Evolutionary conservation across 2,888 invertebrate genomes (phyloP).

Genomic region (Catocala fraxini): DNA sequence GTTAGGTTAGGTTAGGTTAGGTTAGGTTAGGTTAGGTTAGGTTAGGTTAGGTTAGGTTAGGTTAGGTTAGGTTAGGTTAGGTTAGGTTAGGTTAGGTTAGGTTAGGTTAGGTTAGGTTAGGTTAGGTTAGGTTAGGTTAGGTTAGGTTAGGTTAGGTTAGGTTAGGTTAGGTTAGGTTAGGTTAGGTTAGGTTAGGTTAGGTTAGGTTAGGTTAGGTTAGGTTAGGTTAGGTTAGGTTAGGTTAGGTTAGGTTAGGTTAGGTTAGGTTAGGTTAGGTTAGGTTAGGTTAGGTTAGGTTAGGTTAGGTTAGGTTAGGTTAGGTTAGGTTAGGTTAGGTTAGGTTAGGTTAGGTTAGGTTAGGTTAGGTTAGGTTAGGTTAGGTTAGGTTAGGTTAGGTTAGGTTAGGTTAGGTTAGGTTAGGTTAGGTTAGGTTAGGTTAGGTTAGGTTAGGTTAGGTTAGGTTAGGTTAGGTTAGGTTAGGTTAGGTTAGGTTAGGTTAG

Average conservation of each 20-base stretch:
- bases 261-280: conserved; percentile 29
- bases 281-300: conserved; percentile 13
- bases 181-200: conserved; percentile 19
- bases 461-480: conserved; percentile 35
- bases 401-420: conserved; percentile 19
- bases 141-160: conserved; percentile 28
- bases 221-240: conserved; percentile 46
- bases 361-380: conserved; percentile 28
- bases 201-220: conserved; percentile 36
- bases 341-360: conserved; percentile 45
- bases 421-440: conserved; percentile 36
- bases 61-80: conserved; percentile 13
- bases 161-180: conserved; percentile 25
- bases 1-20: no score
- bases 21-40: conserved; percentile 35
- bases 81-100: conserved; percentile 29
- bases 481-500: conserved; percentile 29
- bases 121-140: conserved; percentile 45
- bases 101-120: conserved; percentile 43
- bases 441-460: conserved; percentile 46
- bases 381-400: conserved; percentile 25
- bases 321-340: conserved; percentile 43
- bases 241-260: conserved; percentile 35
- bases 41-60: conserved; percentile 29
- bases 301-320: conserved; percentile 29